Conservation (phyloP, 2,888 invertebrate species). For the Branchellion lobata region DNA sequence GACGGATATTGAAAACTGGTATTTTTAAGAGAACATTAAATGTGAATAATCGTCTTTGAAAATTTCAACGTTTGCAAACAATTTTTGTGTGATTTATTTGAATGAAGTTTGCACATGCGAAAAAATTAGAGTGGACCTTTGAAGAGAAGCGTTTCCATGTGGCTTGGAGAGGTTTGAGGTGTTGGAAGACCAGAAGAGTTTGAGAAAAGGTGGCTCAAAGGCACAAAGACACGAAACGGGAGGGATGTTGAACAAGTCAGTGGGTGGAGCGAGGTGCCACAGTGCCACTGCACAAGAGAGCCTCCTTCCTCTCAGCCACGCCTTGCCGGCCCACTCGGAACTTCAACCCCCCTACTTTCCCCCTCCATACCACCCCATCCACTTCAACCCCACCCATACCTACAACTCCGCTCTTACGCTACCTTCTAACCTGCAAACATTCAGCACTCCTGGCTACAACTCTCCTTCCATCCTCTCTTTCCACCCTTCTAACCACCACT, state of each 20-base stretch:
- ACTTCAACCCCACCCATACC: not conserved
- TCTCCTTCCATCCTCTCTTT: not conserved
- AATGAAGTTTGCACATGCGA: no score
- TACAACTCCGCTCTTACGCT: not conserved
- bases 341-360: slow-evolving; percentile 13
- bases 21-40: no score
- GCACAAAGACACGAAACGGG: no score
- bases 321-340: not conserved
- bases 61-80: no score
- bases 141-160: no score
- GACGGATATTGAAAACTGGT: no score
- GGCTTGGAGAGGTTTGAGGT: no score
- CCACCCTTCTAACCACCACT: not conserved
- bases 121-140: no score
- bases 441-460: not conserved
- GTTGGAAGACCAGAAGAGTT: no score
- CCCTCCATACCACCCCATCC: not conserved
- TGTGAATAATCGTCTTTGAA: no score
- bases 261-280: not conserved
- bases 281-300: not conserved
- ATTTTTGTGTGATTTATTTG: no score
- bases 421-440: not conserved
- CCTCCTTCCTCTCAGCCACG: not conserved
- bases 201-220: no score
- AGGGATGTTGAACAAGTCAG: not conserved